Percentiles rank a stretch among this genome's conserved stretches.
Conservation (phyloP, 2,888 invertebrate species). For the Bombylius major region DNA sequence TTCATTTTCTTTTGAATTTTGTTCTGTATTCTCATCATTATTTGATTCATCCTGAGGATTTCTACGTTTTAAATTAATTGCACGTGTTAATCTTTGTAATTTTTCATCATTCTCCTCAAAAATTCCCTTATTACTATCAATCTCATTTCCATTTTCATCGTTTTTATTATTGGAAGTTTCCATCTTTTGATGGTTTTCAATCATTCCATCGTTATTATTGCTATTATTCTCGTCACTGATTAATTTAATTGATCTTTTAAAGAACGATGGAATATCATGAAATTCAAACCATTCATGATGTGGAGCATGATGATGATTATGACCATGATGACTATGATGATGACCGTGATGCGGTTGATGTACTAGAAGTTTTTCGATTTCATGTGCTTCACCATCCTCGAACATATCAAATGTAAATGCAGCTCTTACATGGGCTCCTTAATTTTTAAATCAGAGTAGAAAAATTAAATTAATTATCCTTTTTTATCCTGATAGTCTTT, state of each 20-base stretch:
- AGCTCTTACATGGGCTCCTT: not conserved
- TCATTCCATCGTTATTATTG: no score
- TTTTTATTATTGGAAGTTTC: not conserved
- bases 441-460: not conserved
- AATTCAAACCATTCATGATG: not conserved
- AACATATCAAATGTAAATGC: not conserved
- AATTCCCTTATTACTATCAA: not conserved
- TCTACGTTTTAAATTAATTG: no score
- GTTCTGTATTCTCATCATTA: no score
- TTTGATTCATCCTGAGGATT: no score
- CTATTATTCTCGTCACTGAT: no score
- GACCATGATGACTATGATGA: not conserved
- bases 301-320: not conserved
- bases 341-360: not conserved
- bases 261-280: not conserved
- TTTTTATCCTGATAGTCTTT: no score
- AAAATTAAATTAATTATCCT: no score
- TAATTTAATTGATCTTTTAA: not conserved
- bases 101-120: no score
- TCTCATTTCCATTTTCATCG: not conserved
- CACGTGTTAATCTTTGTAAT: no score
- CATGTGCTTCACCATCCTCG: not conserved
- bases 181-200: no score
- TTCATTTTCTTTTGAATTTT: not conserved
- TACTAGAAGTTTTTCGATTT: not conserved